phyloP scores from a whole-genome alignment of 2,113 vertebrate genomes.

The Accipiter cooperii region DNA sequence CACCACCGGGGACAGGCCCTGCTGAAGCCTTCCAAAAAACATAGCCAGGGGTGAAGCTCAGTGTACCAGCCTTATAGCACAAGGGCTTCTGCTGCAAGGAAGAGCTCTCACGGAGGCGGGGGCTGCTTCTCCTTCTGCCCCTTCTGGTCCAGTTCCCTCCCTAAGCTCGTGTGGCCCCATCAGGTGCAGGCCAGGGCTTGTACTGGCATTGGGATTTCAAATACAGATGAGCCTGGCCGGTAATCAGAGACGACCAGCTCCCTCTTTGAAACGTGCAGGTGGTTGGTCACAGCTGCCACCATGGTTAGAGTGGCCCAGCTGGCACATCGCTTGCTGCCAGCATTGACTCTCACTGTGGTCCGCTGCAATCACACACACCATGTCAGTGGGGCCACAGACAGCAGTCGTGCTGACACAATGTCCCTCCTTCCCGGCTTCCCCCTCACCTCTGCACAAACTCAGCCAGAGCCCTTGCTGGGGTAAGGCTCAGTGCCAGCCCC shows the following conservation, averaged over 20 bases:
- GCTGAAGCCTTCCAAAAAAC: not conserved
- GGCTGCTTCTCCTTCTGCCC: not conserved
- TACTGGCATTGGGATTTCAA: not conserved
- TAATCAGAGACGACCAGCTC: not conserved
- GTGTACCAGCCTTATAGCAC: not conserved
- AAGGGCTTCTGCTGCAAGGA: not conserved
- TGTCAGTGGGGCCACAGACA: not conserved
- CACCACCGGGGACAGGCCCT: too few relatives aligned
- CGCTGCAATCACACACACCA: fast-evolving
- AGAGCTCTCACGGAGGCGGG: too few relatives aligned
- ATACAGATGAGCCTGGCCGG: not conserved
- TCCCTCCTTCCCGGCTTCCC: too few relatives aligned
- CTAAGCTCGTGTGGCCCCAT: too few relatives aligned
- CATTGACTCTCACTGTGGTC: not conserved
- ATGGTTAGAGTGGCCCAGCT: not conserved
- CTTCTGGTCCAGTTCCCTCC: not conserved
- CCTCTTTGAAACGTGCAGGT: not conserved
- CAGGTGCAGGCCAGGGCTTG: not conserved
- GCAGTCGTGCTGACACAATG: not conserved
- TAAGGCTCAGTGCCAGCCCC: too few relatives aligned
- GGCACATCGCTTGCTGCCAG: not conserved
- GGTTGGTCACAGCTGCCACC: not conserved
- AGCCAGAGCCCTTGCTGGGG: too few relatives aligned
- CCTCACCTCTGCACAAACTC: too few relatives aligned
- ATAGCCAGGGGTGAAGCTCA: not conserved